Evolutionary conservation across 2,113 vertebrate genomes (phyloP), one percentile per base, ranked within the genome.

Genomic region (Anguilla rostrata): DNA sequence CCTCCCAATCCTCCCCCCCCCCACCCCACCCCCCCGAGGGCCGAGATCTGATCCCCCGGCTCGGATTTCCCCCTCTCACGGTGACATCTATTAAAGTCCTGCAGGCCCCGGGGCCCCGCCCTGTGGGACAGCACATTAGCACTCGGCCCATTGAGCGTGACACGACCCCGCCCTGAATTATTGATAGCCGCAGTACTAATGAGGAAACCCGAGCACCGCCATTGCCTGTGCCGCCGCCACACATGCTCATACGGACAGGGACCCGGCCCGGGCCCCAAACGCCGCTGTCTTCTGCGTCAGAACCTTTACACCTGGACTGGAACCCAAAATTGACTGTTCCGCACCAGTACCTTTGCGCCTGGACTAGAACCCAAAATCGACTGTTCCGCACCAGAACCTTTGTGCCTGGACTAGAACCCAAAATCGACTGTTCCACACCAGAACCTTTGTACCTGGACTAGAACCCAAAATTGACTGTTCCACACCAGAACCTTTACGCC

Each of bases 131-230:
- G 94, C 94, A 95, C 94, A 96, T 96, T 96, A 96, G 95, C 93
- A 92, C 92, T 92, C 91, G 94, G 94, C 85, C 95, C 95, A 96
- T 96, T 96, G 95, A 96, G 93, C 95, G 87, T 92, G 95, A 96
- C 95, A 96, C 95, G 93, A 94, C 86, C 93, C 88, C 0, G 56
- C 87, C 91, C 92, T 96, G 92, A 95, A 96, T 96, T 95, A 96
- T 96, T 96, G 94, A 96, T 96, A 94, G 90, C 93, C 92, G 93
- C 92, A 94, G 95, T 92, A 94, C 95, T 96, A 96, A 96, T 96
- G 95, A 96, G 94, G 95, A 95, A 96, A 96, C 93, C 86, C 88
- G 91, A 96, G 92, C 89, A 60, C 84, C 85, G 60, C 91, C 12
- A 53, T 53, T 14, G 11, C 81, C 91, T 91, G 92, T 92, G 84